Evolutionary conservation across 2,888 invertebrate species (phyloP).

Genomic region (Troglohyphantes excavatus): DNA sequence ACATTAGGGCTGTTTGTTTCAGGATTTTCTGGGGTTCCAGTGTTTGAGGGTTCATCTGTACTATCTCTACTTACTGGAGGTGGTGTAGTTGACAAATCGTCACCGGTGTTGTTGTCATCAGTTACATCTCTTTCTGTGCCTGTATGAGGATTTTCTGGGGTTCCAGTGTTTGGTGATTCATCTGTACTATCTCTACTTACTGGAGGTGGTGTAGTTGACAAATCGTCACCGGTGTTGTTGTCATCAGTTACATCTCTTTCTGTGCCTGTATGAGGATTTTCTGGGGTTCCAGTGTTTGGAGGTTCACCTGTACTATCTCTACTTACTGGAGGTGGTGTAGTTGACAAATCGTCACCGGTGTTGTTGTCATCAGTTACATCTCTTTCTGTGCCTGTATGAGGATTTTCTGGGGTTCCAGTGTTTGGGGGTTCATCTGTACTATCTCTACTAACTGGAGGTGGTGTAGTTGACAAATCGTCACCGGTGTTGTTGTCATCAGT

Average conservation of each 20-base stretch:
- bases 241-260: neutral
- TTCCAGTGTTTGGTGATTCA: neutral
- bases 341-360: neutral
- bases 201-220: neutral
- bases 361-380: neutral
- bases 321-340: neutral
- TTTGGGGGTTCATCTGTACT: neutral
- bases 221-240: neutral
- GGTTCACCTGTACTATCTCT: neutral
- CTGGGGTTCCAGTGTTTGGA: neutral
- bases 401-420: neutral
- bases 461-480: neutral
- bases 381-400: neutral
- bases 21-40: neutral
- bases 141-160: neutral
- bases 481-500: neutral
- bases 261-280: neutral
- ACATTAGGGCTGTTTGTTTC: neutral
- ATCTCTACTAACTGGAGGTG: neutral
- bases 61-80: neutral
- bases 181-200: neutral
- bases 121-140: neutral
- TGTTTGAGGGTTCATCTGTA: neutral
- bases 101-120: neutral
- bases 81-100: neutral